Conservation (phyloP, 2,113 vertebrate genomes). For the Tricholaema leucomelas region DNA sequence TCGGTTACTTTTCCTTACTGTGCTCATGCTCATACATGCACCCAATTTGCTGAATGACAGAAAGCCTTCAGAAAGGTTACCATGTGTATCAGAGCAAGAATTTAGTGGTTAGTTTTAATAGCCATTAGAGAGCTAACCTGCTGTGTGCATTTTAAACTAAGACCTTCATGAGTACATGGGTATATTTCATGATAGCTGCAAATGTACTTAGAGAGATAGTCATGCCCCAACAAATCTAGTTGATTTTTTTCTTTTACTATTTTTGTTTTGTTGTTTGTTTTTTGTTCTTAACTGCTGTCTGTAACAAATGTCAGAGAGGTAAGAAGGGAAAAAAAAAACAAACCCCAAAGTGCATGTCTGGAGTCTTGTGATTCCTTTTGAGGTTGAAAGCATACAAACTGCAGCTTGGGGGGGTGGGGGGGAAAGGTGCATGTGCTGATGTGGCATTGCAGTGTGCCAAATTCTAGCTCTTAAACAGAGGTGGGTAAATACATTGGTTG, state of each 20-base stretch:
- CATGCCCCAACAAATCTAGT: slow-evolving; percentile 71
- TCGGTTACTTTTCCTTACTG: not conserved
- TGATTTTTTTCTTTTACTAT: slow-evolving; percentile 77
- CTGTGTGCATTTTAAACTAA: not conserved
- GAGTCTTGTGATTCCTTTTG: slow-evolving; percentile 59
- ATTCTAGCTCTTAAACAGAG: not conserved
- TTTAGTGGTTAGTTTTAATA: not conserved
- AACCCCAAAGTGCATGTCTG: slow-evolving; percentile 79
- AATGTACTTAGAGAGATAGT: slow-evolving; percentile 61
- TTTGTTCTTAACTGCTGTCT: slow-evolving; percentile 79
- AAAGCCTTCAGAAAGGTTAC: not conserved
- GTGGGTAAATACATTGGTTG: not conserved
- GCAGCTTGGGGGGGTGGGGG: slow-evolving; percentile 50
- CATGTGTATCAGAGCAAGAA: not conserved
- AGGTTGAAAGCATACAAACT: slow-evolving; percentile 59
- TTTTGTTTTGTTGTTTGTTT: slow-evolving; percentile 71
- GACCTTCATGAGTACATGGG: not conserved
- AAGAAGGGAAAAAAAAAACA: slow-evolving; percentile 72
- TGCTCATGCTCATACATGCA: not conserved
- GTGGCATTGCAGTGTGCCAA: slow-evolving; percentile 73
- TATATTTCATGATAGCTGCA: slow-evolving; percentile 52
- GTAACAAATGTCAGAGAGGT: slow-evolving; percentile 84
- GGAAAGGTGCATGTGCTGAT: slow-evolving; percentile 77
- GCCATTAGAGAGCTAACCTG: not conserved
- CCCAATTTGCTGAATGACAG: not conserved